These are phyloP conservation scores for Rhingia campestris DNA, from an alignment of 2,888 invertebrate genomes.

Conservation along the genomic window DNA sequence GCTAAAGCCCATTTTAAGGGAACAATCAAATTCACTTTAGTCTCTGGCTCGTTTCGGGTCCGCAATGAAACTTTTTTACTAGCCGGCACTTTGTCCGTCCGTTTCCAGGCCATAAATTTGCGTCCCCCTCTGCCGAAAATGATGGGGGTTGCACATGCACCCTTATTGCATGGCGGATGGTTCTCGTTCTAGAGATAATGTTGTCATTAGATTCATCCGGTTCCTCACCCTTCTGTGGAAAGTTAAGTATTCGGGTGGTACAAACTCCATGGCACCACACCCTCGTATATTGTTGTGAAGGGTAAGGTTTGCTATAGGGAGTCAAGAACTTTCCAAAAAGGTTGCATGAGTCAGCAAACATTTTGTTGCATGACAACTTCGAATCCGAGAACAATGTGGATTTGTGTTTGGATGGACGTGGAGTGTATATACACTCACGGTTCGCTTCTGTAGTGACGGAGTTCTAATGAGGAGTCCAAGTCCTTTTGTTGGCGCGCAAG, in stretches of 20 bases:
- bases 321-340: conserved; percentile 50
- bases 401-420: conserved; percentile 2
- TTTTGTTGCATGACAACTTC: conserved; percentile 71
- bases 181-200: conserved; percentile 58
- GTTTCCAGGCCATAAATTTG: conserved; percentile 66
- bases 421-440: background rate
- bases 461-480: conserved; percentile 36
- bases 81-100: conserved; percentile 12
- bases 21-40: conserved; percentile 71
- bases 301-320: conserved; percentile 44
- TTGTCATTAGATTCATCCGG: conserved; percentile 69
- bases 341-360: conserved; percentile 68
- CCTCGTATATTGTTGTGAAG: conserved; percentile 18
- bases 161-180: conserved; percentile 35
- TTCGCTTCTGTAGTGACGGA: conserved; percentile 33
- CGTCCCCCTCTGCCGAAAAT: conserved; percentile 6
- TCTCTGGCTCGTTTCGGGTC: conserved; percentile 29
- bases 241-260: conserved; percentile 21
- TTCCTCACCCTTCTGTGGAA: conserved; percentile 20
- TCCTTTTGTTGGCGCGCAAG: conserved; percentile 32
- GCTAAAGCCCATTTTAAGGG: conserved; percentile 41
- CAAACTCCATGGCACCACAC: conserved; percentile 13
- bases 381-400: conserved; percentile 62
- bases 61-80: conserved; percentile 51
- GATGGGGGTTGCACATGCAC: conserved; percentile 32